Percentiles rank a stretch among this genome's conserved stretches.
Evolutionary conservation across 2,888 invertebrate species (phyloP).

Genomic region (Dioctria linearis): DNA sequence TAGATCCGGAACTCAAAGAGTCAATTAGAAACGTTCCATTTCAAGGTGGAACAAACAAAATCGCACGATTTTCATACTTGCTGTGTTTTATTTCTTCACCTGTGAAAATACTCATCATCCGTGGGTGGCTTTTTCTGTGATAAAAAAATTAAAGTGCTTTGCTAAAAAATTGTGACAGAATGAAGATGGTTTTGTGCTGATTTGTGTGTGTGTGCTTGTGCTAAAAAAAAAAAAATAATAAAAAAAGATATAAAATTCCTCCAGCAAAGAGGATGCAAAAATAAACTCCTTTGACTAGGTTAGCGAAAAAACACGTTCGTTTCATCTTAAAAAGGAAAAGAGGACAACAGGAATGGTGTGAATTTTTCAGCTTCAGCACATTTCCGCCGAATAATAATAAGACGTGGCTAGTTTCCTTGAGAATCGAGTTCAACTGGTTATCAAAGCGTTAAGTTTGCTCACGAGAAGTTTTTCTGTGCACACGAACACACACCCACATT

Average conservation of each 20-base stretch:
- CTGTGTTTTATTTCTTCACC: neutral
- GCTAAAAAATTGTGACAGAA: constrained; percentile 9
- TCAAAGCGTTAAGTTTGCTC: constrained; percentile 40
- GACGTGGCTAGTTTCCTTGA: constrained; percentile 14
- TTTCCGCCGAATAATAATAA: constrained; percentile 23
- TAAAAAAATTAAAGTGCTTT: neutral
- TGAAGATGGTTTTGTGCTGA: neutral
- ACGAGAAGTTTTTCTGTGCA: constrained; percentile 11
- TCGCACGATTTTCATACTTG: constrained; percentile 26
- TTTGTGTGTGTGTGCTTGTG: neutral
- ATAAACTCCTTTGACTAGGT: constrained; percentile 39
- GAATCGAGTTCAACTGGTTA: constrained; percentile 44
- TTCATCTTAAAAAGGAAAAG: neutral
- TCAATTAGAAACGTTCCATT: constrained; percentile 27
- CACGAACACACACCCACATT: too few species aligned
- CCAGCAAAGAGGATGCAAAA: constrained; percentile 29
- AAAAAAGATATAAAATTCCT: neutral
- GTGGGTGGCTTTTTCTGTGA: constrained; percentile 7
- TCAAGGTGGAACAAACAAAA: constrained; percentile 21
- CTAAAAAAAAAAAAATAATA: constrained; percentile 3
- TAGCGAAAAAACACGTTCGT: constrained; percentile 38
- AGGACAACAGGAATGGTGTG: constrained; percentile 4
- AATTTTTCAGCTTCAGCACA: neutral
- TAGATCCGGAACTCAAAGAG: constrained; percentile 9
- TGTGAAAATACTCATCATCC: constrained; percentile 3